Evolutionary conservation across 1,140 invertebrate species (phyloP).

Genomic region (Rhynchophorus ferrugineus): DNA sequence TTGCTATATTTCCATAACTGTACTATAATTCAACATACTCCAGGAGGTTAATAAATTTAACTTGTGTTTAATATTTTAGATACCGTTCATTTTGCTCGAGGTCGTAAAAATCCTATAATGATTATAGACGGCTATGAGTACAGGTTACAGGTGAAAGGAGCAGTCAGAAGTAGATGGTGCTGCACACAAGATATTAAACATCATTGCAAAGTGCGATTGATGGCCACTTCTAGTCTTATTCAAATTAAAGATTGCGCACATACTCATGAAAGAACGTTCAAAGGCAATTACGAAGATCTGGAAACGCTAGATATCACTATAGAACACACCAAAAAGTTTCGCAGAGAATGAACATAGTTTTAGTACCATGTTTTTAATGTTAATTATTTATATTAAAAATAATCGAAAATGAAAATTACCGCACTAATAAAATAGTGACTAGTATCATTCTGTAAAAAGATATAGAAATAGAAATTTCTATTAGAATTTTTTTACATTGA

Average conservation of each 20-base stretch:
- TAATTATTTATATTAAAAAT: no score
- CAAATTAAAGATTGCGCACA: conserved; percentile 6
- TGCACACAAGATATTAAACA: conserved; percentile 9
- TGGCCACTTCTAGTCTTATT: conserved; percentile 1
- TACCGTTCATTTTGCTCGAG: conserved; percentile 24
- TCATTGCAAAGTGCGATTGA: conserved; percentile 12
- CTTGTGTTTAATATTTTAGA: conserved; percentile 25
- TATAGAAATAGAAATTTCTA: no score
- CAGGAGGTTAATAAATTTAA: no score
- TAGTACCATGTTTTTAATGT: no score
- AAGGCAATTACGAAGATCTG: conserved; percentile 3
- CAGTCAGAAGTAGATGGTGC: conserved; percentile 1
- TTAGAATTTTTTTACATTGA: no score
- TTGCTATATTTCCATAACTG: no score
- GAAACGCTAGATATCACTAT: conserved; percentile 7
- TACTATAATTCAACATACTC: no score
- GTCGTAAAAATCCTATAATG: conserved; percentile 25
- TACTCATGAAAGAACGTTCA: conserved; percentile 12
- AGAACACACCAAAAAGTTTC: conserved; percentile 5
- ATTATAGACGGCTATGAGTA: conserved; percentile 17
- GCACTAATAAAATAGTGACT: no score
- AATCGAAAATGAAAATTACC: no score
- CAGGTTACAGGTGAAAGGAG: neutral
- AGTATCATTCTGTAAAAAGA: no score
- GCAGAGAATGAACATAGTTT: neutral